phyloP scores from a whole-genome alignment of 2,113 vertebrate genomes.

The Silurus meridionalis region DNA sequence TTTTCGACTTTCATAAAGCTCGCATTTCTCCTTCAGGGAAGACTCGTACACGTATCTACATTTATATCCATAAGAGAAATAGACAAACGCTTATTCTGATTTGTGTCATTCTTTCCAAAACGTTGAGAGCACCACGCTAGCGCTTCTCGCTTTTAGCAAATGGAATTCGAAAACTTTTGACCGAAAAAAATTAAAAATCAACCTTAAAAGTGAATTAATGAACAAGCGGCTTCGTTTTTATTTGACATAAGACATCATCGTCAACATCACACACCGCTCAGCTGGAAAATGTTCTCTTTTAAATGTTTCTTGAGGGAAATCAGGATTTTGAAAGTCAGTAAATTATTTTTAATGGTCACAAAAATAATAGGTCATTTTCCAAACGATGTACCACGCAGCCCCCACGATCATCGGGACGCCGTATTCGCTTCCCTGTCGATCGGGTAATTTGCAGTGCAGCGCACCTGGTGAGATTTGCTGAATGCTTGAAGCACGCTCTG shows the following conservation, averaged over 20 bases:
- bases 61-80: not conserved
- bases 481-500: conserved; percentile 47
- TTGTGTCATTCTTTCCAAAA: not conserved
- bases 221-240: conserved; percentile 4
- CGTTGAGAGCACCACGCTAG: not conserved
- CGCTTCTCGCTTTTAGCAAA: not conserved
- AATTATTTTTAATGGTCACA: conserved; percentile 78
- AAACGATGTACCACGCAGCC: conserved; percentile 74
- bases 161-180: not conserved
- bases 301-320: conserved; percentile 66
- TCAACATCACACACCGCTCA: conserved; percentile 20
- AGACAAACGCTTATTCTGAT: not conserved
- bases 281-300: conserved; percentile 59
- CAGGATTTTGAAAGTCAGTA: conserved; percentile 70
- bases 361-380: conserved; percentile 80
- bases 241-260: conserved; percentile 44
- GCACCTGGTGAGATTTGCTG: conserved; percentile 75
- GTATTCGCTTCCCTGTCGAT: conserved; percentile 77
- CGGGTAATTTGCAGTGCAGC: conserved; percentile 74
- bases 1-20: conserved; percentile 36
- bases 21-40: not conserved
- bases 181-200: not conserved
- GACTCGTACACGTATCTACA: not conserved
- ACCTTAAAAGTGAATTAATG: conserved; percentile 24
- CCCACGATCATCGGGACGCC: conserved; percentile 71